Percentiles rank a stretch among this genome's conserved stretches.
These are phyloP conservation scores for Coenonympha arcania DNA, from an alignment of 2,888 invertebrate genomes.

Conservation along the genomic window DNA sequence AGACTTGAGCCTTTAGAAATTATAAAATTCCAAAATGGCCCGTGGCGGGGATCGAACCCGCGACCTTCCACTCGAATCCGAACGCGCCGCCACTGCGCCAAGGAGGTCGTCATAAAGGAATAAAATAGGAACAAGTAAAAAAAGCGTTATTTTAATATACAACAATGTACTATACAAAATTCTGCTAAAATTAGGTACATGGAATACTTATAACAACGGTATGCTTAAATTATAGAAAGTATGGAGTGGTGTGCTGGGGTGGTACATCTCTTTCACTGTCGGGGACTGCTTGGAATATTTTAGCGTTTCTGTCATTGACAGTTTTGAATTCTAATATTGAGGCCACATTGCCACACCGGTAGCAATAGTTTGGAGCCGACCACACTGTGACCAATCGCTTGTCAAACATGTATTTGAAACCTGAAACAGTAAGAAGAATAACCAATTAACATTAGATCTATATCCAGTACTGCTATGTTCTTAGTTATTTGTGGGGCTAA, in stretches of 20 bases:
- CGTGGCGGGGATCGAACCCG: too few relatives aligned
- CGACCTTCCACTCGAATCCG: too few relatives aligned
- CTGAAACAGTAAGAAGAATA: conserved; percentile 61
- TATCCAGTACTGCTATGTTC: too few relatives aligned
- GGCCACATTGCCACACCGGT: conserved; percentile 98
- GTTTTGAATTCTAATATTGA: conserved; percentile 93
- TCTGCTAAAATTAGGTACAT: conserved; percentile 20
- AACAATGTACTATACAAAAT: conserved; percentile 54
- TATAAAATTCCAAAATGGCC: too few relatives aligned
- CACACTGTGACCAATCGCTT: conserved; percentile 98
- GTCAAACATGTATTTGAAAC: conserved; percentile 98
- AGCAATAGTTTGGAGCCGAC: conserved; percentile 99
- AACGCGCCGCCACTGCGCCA: too few relatives aligned
- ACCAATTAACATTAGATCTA: not conserved
- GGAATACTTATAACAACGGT: conserved; percentile 31
- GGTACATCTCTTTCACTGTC: conserved; percentile 95
- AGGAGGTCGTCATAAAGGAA: too few relatives aligned
- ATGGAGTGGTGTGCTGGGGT: conserved; percentile 93
- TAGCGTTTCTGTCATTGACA: conserved; percentile 83
- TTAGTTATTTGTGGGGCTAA: too few relatives aligned
- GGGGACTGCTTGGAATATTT: conserved; percentile 96
- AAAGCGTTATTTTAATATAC: conserved; percentile 34
- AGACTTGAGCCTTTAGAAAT: too few relatives aligned
- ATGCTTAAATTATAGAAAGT: conserved; percentile 85
- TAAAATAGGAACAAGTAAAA: conserved; percentile 5